A percentile compares a stretch with the other conserved stretches of the same genome.
Evolutionary conservation across 1,140 invertebrate genomes (phyloP).

Genomic region (Zophobas morio): DNA sequence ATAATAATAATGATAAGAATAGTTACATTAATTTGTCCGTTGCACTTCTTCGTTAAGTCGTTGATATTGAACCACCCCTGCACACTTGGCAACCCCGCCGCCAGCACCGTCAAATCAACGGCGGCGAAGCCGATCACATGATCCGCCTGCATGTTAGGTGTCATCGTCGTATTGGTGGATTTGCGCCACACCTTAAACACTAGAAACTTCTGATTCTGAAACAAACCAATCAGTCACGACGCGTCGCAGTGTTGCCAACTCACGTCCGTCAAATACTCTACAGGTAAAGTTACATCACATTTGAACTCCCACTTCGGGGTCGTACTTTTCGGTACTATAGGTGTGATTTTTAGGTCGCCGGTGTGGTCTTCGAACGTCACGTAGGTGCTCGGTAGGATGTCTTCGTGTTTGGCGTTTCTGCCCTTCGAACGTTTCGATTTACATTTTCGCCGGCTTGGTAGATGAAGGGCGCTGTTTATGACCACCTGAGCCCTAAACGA

Average conservation of each 20-base stretch:
- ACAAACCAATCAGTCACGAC: constrained; percentile 53
- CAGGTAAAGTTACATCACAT: constrained; percentile 70
- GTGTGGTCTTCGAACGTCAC: constrained; percentile 72
- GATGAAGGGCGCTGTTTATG: constrained; percentile 73
- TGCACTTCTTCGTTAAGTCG: constrained; percentile 74
- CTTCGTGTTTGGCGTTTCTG: constrained; percentile 56
- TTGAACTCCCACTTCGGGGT: constrained; percentile 73
- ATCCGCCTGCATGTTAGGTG: constrained; percentile 70
- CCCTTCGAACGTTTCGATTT: constrained; percentile 59
- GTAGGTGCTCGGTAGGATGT: constrained; percentile 71
- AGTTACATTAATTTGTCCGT: constrained; percentile 74
- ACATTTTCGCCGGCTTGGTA: constrained; percentile 69
- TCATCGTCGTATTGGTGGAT: constrained; percentile 59
- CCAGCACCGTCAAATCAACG: constrained; percentile 73
- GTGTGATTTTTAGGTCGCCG: constrained; percentile 68
- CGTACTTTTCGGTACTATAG: constrained; percentile 69
- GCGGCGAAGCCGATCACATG: constrained; percentile 74
- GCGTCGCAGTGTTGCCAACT: constrained; percentile 51
- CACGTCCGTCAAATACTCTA: constrained; percentile 73
- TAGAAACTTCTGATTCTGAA: constrained; percentile 72
- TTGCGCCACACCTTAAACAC: constrained; percentile 76
- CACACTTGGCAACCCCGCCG: constrained; percentile 69
- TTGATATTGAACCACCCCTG: constrained; percentile 77
- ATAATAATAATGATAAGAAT: constrained; percentile 22
- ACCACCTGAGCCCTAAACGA: constrained; percentile 69